A percentile compares a stretch with the other conserved stretches of the same genome.
Evolutionary conservation across 1,140 invertebrate species (phyloP).

Genomic region (Sycophila sp.): DNA sequence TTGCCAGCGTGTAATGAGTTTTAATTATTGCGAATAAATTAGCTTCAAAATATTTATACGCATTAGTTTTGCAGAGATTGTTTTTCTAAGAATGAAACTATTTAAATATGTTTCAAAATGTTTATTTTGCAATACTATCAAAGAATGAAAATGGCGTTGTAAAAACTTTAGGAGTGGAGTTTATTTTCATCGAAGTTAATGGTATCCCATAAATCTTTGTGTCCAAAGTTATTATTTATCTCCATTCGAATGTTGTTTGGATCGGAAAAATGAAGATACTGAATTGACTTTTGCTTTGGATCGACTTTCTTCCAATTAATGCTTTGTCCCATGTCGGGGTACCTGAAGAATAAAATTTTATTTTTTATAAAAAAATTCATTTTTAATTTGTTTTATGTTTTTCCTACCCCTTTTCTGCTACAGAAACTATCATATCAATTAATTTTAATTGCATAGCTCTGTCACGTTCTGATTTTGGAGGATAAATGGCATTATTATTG

Average conservation of each 20-base stretch:
- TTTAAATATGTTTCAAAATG: too few relatives aligned
- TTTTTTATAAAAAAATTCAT: background rate
- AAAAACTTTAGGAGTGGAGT: too few relatives aligned
- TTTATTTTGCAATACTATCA: too few relatives aligned
- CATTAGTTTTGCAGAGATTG: too few relatives aligned
- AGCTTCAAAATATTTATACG: background rate
- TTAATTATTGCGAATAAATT: background rate
- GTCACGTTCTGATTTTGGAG: constrained; percentile 52
- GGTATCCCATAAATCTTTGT: constrained; percentile 65
- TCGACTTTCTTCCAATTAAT: constrained; percentile 48
- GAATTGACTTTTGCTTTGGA: constrained; percentile 50
- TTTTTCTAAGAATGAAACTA: too few relatives aligned
- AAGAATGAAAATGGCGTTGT: too few relatives aligned
- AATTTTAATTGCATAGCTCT: constrained; percentile 64
- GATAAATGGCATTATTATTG: constrained; percentile 47
- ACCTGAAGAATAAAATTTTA: constrained; percentile 46
- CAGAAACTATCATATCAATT: constrained; percentile 65
- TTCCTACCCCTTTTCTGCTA: constrained; percentile 67
- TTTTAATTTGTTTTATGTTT: background rate
- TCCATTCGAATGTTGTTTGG: constrained; percentile 60
- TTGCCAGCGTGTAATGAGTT: background rate
- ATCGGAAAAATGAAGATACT: constrained; percentile 63
- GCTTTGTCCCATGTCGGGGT: constrained; percentile 43
- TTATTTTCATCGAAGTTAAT: constrained; percentile 66
- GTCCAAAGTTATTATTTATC: constrained; percentile 57